These are phyloP conservation scores for Malacoctenus gilli DNA, from an alignment of 2,797 vertebrate genomes.

Conservation along the genomic window DNA sequence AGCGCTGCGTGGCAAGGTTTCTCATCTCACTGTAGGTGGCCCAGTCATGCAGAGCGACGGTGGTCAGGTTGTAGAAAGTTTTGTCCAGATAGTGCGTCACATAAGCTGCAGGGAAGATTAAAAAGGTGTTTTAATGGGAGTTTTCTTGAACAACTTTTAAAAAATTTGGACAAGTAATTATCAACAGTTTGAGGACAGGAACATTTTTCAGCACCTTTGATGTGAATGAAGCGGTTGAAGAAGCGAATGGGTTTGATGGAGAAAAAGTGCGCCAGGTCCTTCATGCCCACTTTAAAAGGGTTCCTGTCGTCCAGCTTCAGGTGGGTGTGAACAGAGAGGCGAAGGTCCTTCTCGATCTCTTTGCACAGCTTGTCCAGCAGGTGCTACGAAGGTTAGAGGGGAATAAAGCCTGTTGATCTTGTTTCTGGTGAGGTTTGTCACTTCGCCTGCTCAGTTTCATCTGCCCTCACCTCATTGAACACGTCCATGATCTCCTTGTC, in stretches of 20 bases:
- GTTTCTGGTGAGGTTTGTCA: too few species aligned
- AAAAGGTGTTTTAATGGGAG: too few species aligned
- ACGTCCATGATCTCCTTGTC: constrained; percentile 96
- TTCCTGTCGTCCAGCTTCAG: constrained; percentile 97
- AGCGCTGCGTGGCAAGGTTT: constrained; percentile 95
- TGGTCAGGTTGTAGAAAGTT: constrained; percentile 98
- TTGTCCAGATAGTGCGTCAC: constrained; percentile 99
- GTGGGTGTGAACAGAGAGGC: constrained; percentile 97
- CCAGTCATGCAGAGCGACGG: constrained; percentile 98
- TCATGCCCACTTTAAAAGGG: constrained; percentile 97
- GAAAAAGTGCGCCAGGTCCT: constrained; percentile 97
- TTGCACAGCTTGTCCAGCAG: constrained; percentile 96
- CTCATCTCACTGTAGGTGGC: constrained; percentile 99
- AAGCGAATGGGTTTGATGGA: constrained; percentile 95
- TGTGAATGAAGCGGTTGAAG: constrained; percentile 97
- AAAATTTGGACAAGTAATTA: too few species aligned
- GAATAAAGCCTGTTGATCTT: too few species aligned
- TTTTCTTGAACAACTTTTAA: too few species aligned
- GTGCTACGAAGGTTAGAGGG: constrained; percentile 77
- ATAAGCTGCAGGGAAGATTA: constrained; percentile 79
- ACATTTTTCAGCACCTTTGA: constrained; percentile 88
- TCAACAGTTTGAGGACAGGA: too few species aligned
- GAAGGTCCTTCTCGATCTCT: constrained; percentile 98
- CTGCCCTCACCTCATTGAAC: constrained; percentile 88
- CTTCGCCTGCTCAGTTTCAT: constrained; percentile 2